Evolutionary conservation across 2,797 vertebrate genomes (phyloP), one percentile per base, ranked within the genome.

Genomic region (Peromyscus eremicus): DNA sequence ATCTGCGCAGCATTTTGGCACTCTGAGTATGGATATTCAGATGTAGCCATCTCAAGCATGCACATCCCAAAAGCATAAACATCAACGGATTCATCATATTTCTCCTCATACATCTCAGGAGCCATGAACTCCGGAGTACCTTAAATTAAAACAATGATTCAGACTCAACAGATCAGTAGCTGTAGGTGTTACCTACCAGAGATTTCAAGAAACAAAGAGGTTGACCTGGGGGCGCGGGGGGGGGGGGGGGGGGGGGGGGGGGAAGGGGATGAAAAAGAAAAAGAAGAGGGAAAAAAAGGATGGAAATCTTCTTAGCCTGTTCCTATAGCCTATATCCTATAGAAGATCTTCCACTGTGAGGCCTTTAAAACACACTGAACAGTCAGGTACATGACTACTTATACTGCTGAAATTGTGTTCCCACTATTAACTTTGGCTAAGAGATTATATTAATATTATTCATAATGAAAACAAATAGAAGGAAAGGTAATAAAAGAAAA

Each of bases 81-180:
- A 70, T 99, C 99, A 97, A 99, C 99, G 23, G 99, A 99, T 94
- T 99, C 99, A 98, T 99, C 99, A 34, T 99, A 99, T 98, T 99
- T 99, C 99, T 99, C 99, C 98, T 99, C 99, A 97, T 99, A 99
- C 99, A 99, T 99, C 99, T 99, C 99, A 79, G 99, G 99, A 94
- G 99, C 99, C 99, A 99, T 99, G 98, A 99, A 99, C 99, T 99
- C 99, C 99, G 99, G 99, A 98, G 99, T 99, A 99, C 99, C 99
- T 99, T 98, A 99, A 99, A 99, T 99, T 99, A 99, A 99, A 99
- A 99, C 99, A 99, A 99, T 98, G 99, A 99, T 99, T 99, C 99
- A 99, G 99, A 99, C 98, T 99, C 98, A 99, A 98, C 98, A 98
- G 95, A 98, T 98, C 97, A 98, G 98, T 98, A 98, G 98, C 93